Evolutionary conservation across 2,113 vertebrate genomes (phyloP), one percentile per base, ranked within the genome.

Genomic region (Pygoscelis antarcticus): DNA sequence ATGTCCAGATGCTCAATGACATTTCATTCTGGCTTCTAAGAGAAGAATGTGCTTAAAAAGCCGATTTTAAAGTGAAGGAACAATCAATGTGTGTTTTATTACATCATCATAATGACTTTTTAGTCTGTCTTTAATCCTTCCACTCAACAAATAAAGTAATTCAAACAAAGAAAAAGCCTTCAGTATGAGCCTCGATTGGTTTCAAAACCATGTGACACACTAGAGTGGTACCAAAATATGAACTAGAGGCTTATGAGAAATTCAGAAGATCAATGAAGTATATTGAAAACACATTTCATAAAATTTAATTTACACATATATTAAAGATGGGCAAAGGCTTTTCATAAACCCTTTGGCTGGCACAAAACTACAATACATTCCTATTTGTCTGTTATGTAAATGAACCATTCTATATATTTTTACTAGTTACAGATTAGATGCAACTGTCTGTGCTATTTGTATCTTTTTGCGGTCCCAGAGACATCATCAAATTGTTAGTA

Each of bases 161-260:
- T 95, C 61, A 94, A 97, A 96, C 49, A 89, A 92, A 96, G 79
- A 27, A 84, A 90, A 94, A 65, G 6, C 42, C 76, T 84, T 68
- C 60, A 38, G 11, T 69, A 88, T 40, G 82, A 96, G 27, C 60
- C 64, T 80, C 81, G 93, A 1, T 57, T 88, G 55, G 87, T 89
- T 78, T 85, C 54, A 85, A 36, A 80, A 30, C 57, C 83, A 96
- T 22, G 27, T 82, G 83, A 87, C 47, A 58, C 23, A 62, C 51
- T 94, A 94, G 94, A 80, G 80, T 89, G 93, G 77, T 87, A 94
- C 82, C 87, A 87, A 97, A 95, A 93, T 81, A 92, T 74, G 89
- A 94, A 81, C 78, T 70, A n/a, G 30, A 91, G 52, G 49, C 57
- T 95, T 92, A 87, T 88, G 78, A 88, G 93, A 92, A 92, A 95